A percentile compares a stretch with the other conserved stretches of the same genome.
Evolutionary conservation across 1,140 invertebrate species (phyloP).

Genomic region (Macrobrachium rosenbergii): DNA sequence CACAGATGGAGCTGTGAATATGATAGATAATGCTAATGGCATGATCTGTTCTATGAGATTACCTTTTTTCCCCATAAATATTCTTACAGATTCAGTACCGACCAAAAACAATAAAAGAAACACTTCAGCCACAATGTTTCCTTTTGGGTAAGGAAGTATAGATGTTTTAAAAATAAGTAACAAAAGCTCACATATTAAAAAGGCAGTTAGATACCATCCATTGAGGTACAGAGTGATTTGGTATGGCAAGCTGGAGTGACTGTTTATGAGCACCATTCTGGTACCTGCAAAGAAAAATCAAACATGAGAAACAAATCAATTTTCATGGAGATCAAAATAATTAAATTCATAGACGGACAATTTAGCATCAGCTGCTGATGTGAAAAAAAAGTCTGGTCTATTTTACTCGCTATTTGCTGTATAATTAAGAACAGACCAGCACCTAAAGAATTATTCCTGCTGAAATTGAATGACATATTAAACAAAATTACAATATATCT

Average conservation of each 20-base stretch:
- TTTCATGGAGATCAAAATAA: no score
- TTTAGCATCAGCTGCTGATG: no score
- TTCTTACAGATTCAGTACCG: conserved; percentile 36
- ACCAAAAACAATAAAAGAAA: conserved; percentile 39
- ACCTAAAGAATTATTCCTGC: no score
- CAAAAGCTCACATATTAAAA: conserved; percentile 27
- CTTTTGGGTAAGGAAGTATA: conserved; percentile 41
- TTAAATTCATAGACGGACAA: no score
- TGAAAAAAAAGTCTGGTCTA: no score
- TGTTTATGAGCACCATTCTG: conserved; percentile 36
- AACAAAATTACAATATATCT: no score
- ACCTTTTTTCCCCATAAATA: conserved; percentile 49
- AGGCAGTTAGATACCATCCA: conserved; percentile 39
- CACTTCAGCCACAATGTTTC: conserved; percentile 46
- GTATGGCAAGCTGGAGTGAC: conserved; percentile 49
- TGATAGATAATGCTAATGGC: conserved; percentile 35
- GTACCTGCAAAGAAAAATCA: conserved; percentile 15
- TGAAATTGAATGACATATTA: no score
- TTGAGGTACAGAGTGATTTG: conserved; percentile 51
- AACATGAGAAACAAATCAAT: no score
- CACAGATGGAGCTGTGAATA: conserved; percentile 50
- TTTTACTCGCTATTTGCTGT: no score
- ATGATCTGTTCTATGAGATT: conserved; percentile 41
- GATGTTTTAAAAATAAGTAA: conserved; percentile 44
- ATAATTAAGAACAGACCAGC: no score